Percentiles rank a stretch among this genome's conserved stretches.
phyloP scores from a whole-genome alignment of 1,140 invertebrate genomes.

The Laodelphax striatellus region DNA sequence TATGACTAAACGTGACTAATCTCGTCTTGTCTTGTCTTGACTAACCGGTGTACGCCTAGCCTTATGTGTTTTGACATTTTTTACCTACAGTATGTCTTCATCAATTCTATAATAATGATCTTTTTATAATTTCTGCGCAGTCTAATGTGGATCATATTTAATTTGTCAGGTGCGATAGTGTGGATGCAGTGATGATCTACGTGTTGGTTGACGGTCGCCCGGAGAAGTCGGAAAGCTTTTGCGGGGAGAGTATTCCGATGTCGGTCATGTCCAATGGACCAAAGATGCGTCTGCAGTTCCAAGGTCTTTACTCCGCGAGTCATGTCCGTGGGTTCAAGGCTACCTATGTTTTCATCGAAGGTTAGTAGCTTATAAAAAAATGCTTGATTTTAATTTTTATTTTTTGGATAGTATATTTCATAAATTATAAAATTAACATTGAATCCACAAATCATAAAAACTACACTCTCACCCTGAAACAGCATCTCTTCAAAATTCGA shows the following conservation, averaged over 20 bases:
- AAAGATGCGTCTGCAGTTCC: slow-evolving; percentile 67
- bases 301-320: slow-evolving; percentile 54
- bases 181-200: slow-evolving; percentile 63
- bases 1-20: too few relatives aligned
- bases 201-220: slow-evolving; percentile 63
- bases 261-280: slow-evolving; percentile 84
- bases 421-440: too few relatives aligned
- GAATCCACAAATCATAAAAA: too few relatives aligned
- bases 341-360: slow-evolving; percentile 78
- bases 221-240: slow-evolving; percentile 72
- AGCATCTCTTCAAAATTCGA: too few relatives aligned
- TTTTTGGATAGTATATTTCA: not conserved
- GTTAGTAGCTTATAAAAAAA: slow-evolving; percentile 42
- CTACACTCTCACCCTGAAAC: too few relatives aligned
- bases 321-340: slow-evolving; percentile 73
- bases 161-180: slow-evolving; percentile 54
- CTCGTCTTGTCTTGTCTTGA: too few relatives aligned
- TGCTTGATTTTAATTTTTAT: not conserved
- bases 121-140: not conserved
- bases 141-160: too few relatives aligned
- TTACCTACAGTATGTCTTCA: too few relatives aligned
- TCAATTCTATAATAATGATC: too few relatives aligned
- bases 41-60: too few relatives aligned
- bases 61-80: too few relatives aligned
- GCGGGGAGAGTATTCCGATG: slow-evolving; percentile 60